Percentiles rank a stretch among this genome's conserved stretches.
Evolutionary conservation across 2,797 vertebrate species (phyloP).

Genomic region (Enteromius argenteus): DNA sequence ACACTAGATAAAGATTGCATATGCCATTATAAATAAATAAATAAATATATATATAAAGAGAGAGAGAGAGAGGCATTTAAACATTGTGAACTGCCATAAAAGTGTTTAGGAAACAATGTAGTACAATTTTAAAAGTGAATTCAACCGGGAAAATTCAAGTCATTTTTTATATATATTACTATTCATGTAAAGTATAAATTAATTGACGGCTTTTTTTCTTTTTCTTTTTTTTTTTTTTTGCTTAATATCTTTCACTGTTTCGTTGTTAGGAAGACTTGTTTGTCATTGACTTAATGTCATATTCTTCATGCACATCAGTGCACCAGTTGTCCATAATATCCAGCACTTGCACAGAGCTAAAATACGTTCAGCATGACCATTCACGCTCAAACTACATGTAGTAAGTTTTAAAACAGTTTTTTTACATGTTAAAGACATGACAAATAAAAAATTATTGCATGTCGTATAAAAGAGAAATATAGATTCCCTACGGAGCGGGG

Average conservation of each 20-base stretch:
- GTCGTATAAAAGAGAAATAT: constrained; percentile 29
- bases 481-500: constrained; percentile 34
- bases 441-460: constrained; percentile 17
- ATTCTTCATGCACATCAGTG: neutral
- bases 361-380: neutral
- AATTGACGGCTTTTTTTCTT: neutral
- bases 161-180: neutral
- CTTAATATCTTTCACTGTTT: neutral
- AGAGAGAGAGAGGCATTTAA: neutral
- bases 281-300: neutral
- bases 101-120: neutral
- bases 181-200: neutral
- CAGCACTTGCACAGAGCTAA: constrained; percentile 12
- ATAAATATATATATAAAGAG: no score
- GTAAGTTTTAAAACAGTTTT: constrained; percentile 5
- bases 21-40: neutral
- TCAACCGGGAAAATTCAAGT: neutral
- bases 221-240: neutral
- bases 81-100: neutral
- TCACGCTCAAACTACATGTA: neutral
- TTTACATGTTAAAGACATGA: constrained; percentile 18
- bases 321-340: neutral
- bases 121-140: neutral
- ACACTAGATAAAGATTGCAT: neutral
- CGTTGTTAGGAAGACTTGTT: neutral